Evolutionary conservation across 92 coral and sea anemone genomes (phyloP).

Genomic region (Anthopleura xanthogrammica): DNA sequence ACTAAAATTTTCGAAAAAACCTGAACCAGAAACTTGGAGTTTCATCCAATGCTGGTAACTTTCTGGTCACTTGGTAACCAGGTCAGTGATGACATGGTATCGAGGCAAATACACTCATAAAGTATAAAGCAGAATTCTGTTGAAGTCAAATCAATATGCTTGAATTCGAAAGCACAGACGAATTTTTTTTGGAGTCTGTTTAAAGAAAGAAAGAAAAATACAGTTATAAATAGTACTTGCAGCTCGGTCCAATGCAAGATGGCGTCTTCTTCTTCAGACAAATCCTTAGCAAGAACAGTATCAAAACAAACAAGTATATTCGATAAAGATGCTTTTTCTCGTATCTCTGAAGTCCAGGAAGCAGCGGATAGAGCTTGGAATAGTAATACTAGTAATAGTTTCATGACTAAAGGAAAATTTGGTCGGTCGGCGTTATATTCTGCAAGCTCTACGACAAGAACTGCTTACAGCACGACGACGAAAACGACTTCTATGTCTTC

Average conservation of each 20-base stretch:
- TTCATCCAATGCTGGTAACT: not conserved
- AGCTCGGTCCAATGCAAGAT: not conserved
- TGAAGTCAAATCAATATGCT: not conserved
- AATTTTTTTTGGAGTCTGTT: slow-evolving; percentile 1
- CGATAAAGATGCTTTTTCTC: slow-evolving; percentile 17
- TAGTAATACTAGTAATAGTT: not conserved
- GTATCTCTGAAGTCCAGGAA: slow-evolving; percentile 28
- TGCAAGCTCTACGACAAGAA: not conserved
- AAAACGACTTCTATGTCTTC: not conserved
- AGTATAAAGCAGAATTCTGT: not conserved
- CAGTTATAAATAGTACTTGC: not conserved
- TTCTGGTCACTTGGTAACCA: slow-evolving; percentile 11
- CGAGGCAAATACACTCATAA: slow-evolving; percentile 8
- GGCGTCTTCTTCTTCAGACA: slow-evolving; percentile 35
- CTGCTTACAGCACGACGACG: not conserved
- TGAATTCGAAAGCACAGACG: not conserved
- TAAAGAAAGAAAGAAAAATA: not conserved
- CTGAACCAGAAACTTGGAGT: not conserved
- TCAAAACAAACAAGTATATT: not conserved
- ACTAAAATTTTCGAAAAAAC: not conserved
- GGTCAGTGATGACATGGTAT: slow-evolving; percentile 16
- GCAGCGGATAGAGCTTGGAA: slow-evolving; percentile 9
- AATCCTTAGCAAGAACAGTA: not conserved
- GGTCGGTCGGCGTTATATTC: slow-evolving; percentile 15
- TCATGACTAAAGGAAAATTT: not conserved